Conservation (phyloP, 2,888 invertebrate species). For the Philereme vetulata region DNA sequence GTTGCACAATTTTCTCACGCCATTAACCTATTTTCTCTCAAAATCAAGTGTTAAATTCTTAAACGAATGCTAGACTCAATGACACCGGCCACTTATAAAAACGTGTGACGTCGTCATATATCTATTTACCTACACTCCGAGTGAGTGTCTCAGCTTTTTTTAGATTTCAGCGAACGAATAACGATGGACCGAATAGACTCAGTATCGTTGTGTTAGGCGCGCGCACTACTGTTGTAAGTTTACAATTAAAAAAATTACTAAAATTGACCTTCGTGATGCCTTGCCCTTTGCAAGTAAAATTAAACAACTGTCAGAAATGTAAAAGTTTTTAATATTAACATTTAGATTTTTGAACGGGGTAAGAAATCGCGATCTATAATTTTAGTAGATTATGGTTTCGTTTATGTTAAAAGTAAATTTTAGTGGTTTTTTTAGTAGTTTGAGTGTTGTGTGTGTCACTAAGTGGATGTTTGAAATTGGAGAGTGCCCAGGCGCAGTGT, state of each 20-base stretch:
- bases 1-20: constrained; percentile 33
- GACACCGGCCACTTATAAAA: constrained; percentile 46
- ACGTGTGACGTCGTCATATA: constrained; percentile 48
- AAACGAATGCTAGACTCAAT: constrained; percentile 44
- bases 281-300: constrained; percentile 25
- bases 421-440: constrained; percentile 23
- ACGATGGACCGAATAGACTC: constrained; percentile 58
- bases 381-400: constrained; percentile 4
- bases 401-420: constrained; percentile 6
- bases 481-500: constrained; percentile 47
- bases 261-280: constrained; percentile 41
- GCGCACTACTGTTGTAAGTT: constrained; percentile 80
- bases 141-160: constrained; percentile 75
- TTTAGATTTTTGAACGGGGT: constrained; percentile 23
- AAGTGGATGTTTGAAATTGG: constrained; percentile 42
- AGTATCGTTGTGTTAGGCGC: constrained; percentile 74
- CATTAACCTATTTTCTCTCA: constrained; percentile 43
- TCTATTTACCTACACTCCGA: constrained; percentile 57
- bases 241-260: constrained; percentile 44
- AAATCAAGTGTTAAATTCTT: constrained; percentile 40
- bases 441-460: constrained; percentile 19
- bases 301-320: constrained; percentile 8
- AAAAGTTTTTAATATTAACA: constrained; percentile 6
- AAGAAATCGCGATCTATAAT: constrained; percentile 24
- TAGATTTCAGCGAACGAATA: constrained; percentile 74